Evolutionary conservation across 2,113 vertebrate genomes (phyloP).

Genomic region (Thymallus thymallus): DNA sequence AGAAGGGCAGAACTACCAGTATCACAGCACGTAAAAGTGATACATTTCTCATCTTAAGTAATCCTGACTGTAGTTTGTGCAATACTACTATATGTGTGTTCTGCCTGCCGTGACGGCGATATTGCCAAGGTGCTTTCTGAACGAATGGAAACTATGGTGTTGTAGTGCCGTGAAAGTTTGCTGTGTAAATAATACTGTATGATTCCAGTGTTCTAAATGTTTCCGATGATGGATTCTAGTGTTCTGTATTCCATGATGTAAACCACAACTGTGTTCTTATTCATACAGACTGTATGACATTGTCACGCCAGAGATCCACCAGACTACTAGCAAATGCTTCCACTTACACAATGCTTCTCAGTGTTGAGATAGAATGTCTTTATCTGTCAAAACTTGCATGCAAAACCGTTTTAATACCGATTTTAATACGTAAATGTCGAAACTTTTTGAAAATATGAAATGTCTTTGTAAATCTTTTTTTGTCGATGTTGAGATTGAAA

Average conservation of each 20-base stretch:
- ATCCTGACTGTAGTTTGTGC: slow-evolving; percentile 66
- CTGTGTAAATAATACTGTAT: slow-evolving; percentile 56
- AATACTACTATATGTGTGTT: slow-evolving; percentile 67
- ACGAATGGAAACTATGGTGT: not conserved
- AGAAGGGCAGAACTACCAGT: slow-evolving; percentile 1
- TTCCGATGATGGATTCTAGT: slow-evolving; percentile 7
- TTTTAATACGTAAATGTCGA: no score
- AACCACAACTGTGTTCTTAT: not conserved
- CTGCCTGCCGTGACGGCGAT: slow-evolving; percentile 39
- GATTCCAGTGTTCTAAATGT: slow-evolving; percentile 31
- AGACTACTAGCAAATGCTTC: slow-evolving; percentile 48
- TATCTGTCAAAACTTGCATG: slow-evolving; percentile 68
- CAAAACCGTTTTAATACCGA: slow-evolving; percentile 23
- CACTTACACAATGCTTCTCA: slow-evolving; percentile 50
- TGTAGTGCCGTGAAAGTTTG: slow-evolving; percentile 41
- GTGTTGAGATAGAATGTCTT: slow-evolving; percentile 55
- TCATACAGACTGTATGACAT: not conserved
- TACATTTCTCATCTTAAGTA: slow-evolving; percentile 58
- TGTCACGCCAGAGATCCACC: slow-evolving; percentile 24
- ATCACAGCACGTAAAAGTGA: slow-evolving; percentile 27
- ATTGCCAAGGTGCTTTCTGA: slow-evolving; percentile 55
- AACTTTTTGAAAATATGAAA: slow-evolving; percentile 31
- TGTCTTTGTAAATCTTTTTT: slow-evolving; percentile 68
- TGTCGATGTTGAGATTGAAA: slow-evolving; percentile 62
- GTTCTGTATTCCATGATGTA: slow-evolving; percentile 19